A percentile compares a stretch with the other conserved stretches of the same genome.
These are phyloP conservation scores for Macropus fuliginosus DNA, from an alignment of 2,797 vertebrate genomes.

Conservation along the genomic window DNA sequence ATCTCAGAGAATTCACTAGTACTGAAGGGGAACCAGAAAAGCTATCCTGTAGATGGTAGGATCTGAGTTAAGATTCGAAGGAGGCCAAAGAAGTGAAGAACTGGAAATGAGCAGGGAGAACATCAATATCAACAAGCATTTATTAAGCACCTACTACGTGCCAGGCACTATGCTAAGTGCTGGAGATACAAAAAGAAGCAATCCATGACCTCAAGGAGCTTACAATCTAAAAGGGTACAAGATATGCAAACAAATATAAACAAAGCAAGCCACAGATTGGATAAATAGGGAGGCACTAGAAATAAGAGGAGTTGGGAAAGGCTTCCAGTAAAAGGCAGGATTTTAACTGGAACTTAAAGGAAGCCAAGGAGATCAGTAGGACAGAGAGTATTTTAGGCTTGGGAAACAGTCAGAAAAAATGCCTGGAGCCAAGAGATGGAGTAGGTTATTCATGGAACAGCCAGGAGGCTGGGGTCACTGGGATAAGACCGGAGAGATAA, in stretches of 20 bases:
- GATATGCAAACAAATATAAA: neutral
- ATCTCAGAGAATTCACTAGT: neutral
- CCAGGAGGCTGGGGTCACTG: neutral
- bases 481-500: neutral
- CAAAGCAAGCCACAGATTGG: neutral
- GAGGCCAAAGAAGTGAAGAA: neutral
- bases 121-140: neutral
- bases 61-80: neutral
- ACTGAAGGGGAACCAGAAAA: neutral
- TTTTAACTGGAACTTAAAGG: neutral
- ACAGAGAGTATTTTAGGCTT: neutral
- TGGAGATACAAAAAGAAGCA: neutral
- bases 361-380: neutral
- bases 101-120: neutral
- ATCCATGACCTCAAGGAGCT: neutral
- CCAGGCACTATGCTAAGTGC: neutral
- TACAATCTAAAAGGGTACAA: neutral
- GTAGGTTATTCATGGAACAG: neutral
- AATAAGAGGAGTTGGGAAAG: neutral
- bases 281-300: neutral
- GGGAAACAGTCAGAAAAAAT: neutral
- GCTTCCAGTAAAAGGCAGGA: neutral
- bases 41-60: neutral
- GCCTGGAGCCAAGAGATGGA: neutral
- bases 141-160: neutral